Conservation (phyloP, 2,113 vertebrate genomes). For the Xiphias gladius region DNA sequence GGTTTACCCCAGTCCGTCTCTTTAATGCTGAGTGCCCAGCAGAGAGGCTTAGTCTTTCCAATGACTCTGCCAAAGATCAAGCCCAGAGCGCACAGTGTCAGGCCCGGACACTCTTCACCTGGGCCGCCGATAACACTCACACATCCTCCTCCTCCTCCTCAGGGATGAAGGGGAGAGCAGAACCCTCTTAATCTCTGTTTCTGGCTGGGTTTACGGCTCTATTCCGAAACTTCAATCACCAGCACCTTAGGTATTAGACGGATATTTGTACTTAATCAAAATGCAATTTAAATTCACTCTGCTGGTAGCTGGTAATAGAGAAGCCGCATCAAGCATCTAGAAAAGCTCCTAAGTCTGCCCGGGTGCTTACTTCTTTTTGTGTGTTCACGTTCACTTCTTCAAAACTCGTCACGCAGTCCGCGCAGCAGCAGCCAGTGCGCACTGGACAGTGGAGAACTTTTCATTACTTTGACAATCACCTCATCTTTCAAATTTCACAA, state of each 20-base stretch:
- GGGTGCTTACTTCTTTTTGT: too few relatives aligned
- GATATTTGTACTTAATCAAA: slow-evolving; percentile 17
- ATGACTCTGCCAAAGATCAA: slow-evolving; percentile 10
- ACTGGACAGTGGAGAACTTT: too few relatives aligned
- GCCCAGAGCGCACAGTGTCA: background rate
- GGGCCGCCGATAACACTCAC: slow-evolving; percentile 10
- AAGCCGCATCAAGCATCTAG: background rate
- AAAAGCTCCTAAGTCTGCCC: background rate
- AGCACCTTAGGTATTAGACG: slow-evolving; percentile 6
- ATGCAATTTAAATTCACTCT: slow-evolving; percentile 15
- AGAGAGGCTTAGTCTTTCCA: slow-evolving; percentile 23
- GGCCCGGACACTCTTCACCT: slow-evolving; percentile 7
- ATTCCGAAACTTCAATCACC: slow-evolving; percentile 3
- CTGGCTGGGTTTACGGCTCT: background rate
- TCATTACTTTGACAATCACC: too few relatives aligned
- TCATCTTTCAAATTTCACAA: too few relatives aligned
- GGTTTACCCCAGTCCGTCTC: slow-evolving; percentile 25
- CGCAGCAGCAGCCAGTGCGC: background rate
- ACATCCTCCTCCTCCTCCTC: slow-evolving; percentile 11
- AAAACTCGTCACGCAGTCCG: background rate
- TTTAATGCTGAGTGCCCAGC: slow-evolving; percentile 9
- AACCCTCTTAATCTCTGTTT: slow-evolving; percentile 27
- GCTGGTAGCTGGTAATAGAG: too few relatives aligned
- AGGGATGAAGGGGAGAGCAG: background rate
- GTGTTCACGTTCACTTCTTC: too few relatives aligned